A percentile compares a stretch with the other conserved stretches of the same genome.
Evolutionary conservation across 2,797 vertebrate genomes (phyloP).

Genomic region (Sebastes matsubarae): DNA sequence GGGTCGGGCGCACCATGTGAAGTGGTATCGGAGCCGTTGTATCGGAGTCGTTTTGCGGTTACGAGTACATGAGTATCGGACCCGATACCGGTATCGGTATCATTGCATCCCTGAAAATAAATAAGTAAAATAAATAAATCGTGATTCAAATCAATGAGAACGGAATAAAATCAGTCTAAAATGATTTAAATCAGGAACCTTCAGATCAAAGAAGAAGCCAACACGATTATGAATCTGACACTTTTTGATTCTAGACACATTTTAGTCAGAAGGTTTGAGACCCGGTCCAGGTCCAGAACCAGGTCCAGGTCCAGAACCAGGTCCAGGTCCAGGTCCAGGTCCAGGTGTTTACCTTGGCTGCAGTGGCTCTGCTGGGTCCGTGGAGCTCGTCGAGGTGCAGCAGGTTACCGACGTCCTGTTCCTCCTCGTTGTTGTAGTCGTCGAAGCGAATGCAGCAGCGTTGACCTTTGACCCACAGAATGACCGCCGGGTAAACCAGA

Average conservation of each 20-base stretch:
- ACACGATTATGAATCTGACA: too few species aligned
- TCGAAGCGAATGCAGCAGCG: conserved; percentile 65
- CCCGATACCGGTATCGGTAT: too few species aligned
- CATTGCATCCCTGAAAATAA: too few species aligned
- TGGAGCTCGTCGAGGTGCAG: conserved; percentile 31
- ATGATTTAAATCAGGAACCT: too few species aligned
- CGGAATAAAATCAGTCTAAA: not conserved
- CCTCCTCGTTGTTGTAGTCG: conserved; percentile 73
- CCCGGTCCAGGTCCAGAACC: not conserved
- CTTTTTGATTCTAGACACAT: too few species aligned
- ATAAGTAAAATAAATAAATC: not conserved
- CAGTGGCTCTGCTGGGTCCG: not conserved
- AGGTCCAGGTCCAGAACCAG: not conserved
- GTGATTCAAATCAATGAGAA: not conserved
- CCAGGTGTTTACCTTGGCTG: conserved; percentile 3
- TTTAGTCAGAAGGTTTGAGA: too few species aligned
- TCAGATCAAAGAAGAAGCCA: too few species aligned
- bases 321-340: not conserved
- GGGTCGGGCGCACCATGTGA: too few species aligned
- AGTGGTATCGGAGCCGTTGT: too few species aligned
- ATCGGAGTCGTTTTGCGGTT: too few species aligned
- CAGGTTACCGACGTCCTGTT: conserved; percentile 57
- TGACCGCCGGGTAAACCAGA: conserved; percentile 67
- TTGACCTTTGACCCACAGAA: conserved; percentile 68
- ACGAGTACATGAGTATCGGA: too few species aligned